Evolutionary conservation across 2,113 vertebrate species (phyloP).

Genomic region (rabbit (Oryctolagus cuniculus)): mOryCun1.1 NC_091432.1:88103501-88104000

Average conservation of each 20-base stretch:
- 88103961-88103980: not conserved
- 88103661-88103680: constrained; percentile 50
- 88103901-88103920: not conserved
- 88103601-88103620: not conserved
- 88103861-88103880: not conserved
- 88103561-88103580: not conserved
- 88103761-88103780: constrained; percentile 57
- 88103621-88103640: constrained; percentile 41
- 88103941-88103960: not conserved
- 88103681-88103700: constrained; percentile 17
- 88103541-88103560: not conserved
- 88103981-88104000: not conserved
- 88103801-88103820: constrained; percentile 2
- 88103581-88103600: not conserved
- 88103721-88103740: constrained; percentile 1
- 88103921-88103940: not conserved
- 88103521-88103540: not conserved
- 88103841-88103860: not conserved
- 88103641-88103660: not conserved
- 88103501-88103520: not conserved
- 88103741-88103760: constrained; percentile 67
- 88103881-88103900: not conserved
- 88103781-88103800: constrained; percentile 29
- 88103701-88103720: constrained; percentile 52
- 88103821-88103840: not conserved